Evolutionary conservation across 2,888 invertebrate species (phyloP).

Genomic region (Elegia similella): DNA sequence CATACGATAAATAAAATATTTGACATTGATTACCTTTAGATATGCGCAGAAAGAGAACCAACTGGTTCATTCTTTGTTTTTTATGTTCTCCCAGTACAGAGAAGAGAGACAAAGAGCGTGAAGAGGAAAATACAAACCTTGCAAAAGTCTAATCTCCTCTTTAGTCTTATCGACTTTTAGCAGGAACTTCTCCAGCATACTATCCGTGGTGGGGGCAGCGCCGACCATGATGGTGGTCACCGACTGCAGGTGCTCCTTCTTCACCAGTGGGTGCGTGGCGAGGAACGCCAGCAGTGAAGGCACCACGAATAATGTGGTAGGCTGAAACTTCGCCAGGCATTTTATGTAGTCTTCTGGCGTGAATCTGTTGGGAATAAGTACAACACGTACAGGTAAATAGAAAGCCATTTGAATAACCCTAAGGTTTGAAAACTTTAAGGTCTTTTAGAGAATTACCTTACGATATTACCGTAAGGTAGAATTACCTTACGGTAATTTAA

Average conservation of each 20-base stretch:
- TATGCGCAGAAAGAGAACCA: no score
- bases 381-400: no score
- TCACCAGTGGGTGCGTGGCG: slow-evolving; percentile 86
- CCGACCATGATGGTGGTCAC: slow-evolving; percentile 85
- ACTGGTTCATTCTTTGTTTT: no score
- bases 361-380: slow-evolving; percentile 70
- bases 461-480: no score
- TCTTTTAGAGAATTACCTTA: no score
- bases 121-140: slow-evolving; percentile 48
- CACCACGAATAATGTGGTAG: slow-evolving; percentile 85
- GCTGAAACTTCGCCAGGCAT: slow-evolving; percentile 82
- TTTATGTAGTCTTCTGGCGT: slow-evolving; percentile 87
- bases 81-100: neutral
- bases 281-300: slow-evolving; percentile 89
- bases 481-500: no score
- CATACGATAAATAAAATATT: no score
- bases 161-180: slow-evolving; percentile 79
- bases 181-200: slow-evolving; percentile 83
- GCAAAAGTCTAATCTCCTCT: slow-evolving; percentile 69
- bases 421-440: no score
- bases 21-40: no score
- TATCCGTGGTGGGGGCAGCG: slow-evolving; percentile 87
- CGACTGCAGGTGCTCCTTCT: slow-evolving; percentile 83
- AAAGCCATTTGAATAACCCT: no score
- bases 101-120: neutral